Evolutionary conservation across 2,113 vertebrate species (phyloP).

Genomic region (Chaetops frenatus): DNA sequence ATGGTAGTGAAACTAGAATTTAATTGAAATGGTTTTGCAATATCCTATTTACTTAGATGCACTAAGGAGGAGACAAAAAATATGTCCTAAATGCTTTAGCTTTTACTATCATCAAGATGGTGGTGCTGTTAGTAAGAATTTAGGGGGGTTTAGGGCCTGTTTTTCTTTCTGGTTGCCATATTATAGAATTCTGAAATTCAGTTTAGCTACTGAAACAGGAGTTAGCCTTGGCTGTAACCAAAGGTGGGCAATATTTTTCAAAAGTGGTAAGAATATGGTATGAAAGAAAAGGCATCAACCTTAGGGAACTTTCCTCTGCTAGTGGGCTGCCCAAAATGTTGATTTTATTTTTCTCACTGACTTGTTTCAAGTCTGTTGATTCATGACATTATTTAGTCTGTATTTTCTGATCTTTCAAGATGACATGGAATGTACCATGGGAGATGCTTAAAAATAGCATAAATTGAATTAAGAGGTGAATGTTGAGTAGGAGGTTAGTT

Average conservation of each 20-base stretch:
- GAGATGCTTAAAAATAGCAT: not conserved
- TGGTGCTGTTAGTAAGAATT: not conserved
- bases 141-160: fast-evolving
- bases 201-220: not conserved
- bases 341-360: not conserved
- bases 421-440: not conserved
- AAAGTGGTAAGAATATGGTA: not conserved
- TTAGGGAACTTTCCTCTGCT: not conserved
- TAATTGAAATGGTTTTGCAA: not conserved
- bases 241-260: not conserved
- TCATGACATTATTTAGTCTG: not conserved
- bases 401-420: not conserved
- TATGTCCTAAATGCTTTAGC: not conserved
- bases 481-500: not conserved
- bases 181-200: not conserved
- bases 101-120: not conserved
- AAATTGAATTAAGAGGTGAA: not conserved
- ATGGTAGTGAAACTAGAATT: not conserved
- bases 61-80: not conserved
- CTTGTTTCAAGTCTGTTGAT: not conserved
- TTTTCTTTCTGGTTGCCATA: not conserved
- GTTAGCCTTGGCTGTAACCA: not conserved
- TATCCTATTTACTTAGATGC: not conserved
- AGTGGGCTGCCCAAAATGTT: not conserved
- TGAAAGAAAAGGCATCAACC: not conserved